phyloP scores from a whole-genome alignment of 2,797 vertebrate genomes.

The Coccyzus lansbergi region DNA sequence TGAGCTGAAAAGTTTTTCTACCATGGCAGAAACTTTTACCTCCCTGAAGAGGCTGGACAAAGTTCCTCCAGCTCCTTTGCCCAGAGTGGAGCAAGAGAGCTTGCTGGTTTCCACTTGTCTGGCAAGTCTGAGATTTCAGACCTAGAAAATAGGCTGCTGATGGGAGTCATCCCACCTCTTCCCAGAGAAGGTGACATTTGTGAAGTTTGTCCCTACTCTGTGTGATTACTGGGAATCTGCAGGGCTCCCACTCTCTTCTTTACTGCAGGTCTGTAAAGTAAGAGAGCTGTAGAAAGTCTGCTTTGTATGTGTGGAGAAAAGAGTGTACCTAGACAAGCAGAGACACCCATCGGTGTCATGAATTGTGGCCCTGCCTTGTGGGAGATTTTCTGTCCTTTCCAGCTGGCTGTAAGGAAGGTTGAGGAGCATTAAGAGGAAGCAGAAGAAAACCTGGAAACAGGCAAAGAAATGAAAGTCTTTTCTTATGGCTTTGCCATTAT shows the following conservation, averaged over 20 bases:
- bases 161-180: not conserved
- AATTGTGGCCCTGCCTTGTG: not conserved
- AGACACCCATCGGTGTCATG: not conserved
- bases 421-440: not conserved
- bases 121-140: not conserved
- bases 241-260: not conserved
- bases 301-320: not conserved
- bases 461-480: not conserved
- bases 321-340: not conserved
- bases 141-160: not conserved
- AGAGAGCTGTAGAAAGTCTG: not conserved
- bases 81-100: not conserved
- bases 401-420: not conserved
- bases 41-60: not conserved
- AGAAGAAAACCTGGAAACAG: not conserved
- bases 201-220: not conserved
- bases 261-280: not conserved
- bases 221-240: not conserved
- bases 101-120: not conserved
- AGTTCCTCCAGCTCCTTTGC: not conserved
- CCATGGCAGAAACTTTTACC: not conserved
- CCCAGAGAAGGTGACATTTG: not conserved
- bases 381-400: not conserved
- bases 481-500: not conserved
- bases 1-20: not conserved